Percentiles rank a stretch among this genome's conserved stretches.
These are phyloP conservation scores for Cyanistes caeruleus DNA, from an alignment of 2,113 vertebrate species.

Conservation along the genomic window DNA sequence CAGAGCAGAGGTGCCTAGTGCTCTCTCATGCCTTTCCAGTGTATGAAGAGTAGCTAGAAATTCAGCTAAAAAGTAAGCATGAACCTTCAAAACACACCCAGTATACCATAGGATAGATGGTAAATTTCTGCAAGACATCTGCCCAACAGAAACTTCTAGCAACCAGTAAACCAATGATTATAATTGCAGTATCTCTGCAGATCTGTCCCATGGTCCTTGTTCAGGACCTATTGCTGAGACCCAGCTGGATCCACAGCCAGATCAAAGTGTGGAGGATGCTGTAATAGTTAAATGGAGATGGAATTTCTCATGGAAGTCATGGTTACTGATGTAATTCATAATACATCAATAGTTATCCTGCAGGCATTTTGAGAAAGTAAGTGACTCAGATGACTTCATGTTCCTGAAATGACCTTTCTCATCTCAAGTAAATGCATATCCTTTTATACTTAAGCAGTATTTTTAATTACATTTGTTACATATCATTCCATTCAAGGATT, in stretches of 20 bases:
- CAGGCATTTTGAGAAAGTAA: neutral
- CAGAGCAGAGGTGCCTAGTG: neutral
- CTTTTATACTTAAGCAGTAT: neutral
- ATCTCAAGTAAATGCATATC: neutral
- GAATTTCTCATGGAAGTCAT: neutral
- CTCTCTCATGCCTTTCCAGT: neutral
- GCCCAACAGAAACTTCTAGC: neutral
- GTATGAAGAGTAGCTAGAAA: neutral
- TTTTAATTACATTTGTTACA: neutral
- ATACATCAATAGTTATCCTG: neutral
- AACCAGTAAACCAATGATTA: accelerated
- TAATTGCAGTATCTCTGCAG: neutral
- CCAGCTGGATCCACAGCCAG: neutral
- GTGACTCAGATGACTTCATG: neutral
- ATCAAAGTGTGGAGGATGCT: neutral
- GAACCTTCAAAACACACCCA: neutral
- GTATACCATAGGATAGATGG: neutral
- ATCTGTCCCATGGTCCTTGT: no score
- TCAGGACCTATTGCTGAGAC: neutral
- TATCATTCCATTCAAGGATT: neutral
- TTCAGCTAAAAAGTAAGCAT: neutral
- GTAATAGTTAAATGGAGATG: neutral
- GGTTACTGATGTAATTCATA: neutral
- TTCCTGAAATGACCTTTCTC: neutral
- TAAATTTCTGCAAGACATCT: neutral